Conservation (phyloP, 2,888 invertebrate species). For the Urechis unicinctus region DNA sequence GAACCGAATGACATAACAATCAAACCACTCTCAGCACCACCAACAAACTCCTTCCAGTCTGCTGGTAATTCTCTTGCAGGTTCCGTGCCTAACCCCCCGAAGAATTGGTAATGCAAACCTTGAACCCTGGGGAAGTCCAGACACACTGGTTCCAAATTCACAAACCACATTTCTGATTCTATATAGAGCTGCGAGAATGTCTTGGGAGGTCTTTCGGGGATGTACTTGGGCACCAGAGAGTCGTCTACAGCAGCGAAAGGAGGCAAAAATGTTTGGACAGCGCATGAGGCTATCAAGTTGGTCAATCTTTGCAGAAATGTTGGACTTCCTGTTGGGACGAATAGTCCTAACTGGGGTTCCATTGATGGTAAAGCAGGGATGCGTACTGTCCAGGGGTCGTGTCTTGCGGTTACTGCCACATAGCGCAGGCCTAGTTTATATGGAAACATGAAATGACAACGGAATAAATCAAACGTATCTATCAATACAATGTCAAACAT, state of each 20-base stretch:
- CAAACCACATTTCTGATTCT: neutral
- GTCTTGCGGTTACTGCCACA: neutral
- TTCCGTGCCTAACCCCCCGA: neutral
- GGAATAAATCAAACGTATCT: neutral
- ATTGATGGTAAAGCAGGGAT: neutral
- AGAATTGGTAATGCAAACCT: neutral
- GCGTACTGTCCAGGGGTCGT: neutral
- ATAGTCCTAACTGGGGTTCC: neutral
- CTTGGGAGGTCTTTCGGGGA: neutral
- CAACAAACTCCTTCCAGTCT: neutral
- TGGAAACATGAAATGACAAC: neutral
- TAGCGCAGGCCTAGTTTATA: neutral
- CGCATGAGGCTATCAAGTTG: neutral
- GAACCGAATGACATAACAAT: constrained; percentile 1
- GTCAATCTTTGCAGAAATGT: neutral
- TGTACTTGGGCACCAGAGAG: neutral
- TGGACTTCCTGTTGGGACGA: neutral
- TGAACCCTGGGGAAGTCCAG: neutral
- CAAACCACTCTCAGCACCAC: neutral
- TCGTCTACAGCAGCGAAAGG: neutral
- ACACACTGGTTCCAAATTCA: neutral
- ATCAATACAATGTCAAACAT: neutral
- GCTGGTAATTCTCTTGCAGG: neutral
- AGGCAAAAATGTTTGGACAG: neutral
- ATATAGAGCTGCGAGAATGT: neutral